Base-by-base conservation (phyloP, 2,888 invertebrate species). In the Antheraea assamensis region DNA sequence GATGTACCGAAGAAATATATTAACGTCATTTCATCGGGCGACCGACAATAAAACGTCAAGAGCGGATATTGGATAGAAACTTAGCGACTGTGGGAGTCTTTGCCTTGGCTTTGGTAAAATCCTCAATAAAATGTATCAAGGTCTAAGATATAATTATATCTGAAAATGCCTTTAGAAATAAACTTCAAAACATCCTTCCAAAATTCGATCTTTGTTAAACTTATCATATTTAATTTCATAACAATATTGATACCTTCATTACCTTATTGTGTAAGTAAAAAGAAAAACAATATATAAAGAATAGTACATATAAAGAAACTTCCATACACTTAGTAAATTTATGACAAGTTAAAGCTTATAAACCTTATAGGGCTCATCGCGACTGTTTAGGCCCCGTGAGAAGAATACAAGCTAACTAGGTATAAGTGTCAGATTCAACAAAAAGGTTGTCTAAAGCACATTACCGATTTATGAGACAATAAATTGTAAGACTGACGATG, bases 41-140 rank as follows among this genome's bases (percentile, higher is more conserved):
- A 76, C 77, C 76, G 75, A 72, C 75, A 76, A 82, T 82, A 81
- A 81, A 81, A 76, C 72, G 72, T 73, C 30, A 58, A n/a, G 61
- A 55, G 55, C 61, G 30, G 47, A 72, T 70, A 47, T 71, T 71
- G 24, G 31, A 66, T 24, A 68, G 71, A 61, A 61, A 61, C 17
- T 74, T 72, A 74, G 73, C 73, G 74, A 27, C 70, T 68, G 13
- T 70, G 73, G 71, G 71, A n/a, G 61, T 74, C 76, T 76, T 75
- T 76, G 74, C 73, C 71, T 74, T 64, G 49, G 31, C 74, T 74
- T 71, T 64, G 73, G 73, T 72, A 78, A 76, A 72, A 75, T 24
- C 42, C 73, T 71, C 71, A 73, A 71, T 71, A 78, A 78, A 73
- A 76, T n/a, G 75, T 27, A 58, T 58, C 58, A 58, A 58, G n/a